phyloP scores from a whole-genome alignment of 1,140 invertebrate genomes.

The Nomia melanderi region DNA sequence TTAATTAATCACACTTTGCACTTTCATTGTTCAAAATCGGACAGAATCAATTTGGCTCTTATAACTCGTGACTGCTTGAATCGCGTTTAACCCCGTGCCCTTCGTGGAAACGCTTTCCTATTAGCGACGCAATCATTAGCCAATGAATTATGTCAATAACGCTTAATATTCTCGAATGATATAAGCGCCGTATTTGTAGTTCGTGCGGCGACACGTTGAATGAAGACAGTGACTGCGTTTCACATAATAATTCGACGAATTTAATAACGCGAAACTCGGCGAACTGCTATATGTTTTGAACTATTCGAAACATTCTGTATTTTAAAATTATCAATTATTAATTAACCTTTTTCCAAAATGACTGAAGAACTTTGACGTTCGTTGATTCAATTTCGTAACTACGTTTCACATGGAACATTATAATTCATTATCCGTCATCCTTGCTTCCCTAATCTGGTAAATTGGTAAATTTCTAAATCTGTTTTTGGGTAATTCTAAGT shows the following conservation, averaged over 20 bases:
- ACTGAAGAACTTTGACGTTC: too few relatives aligned
- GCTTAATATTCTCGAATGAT: not conserved
- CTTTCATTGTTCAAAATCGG: conserved; percentile 48
- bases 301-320: too few relatives aligned
- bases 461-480: too few relatives aligned
- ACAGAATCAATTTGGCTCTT: conserved; percentile 47
- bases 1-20: conserved; percentile 48
- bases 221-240: not conserved
- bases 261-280: too few relatives aligned
- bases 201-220: not conserved
- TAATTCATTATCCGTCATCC: too few relatives aligned
- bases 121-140: conserved; percentile 3
- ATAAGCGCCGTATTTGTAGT: not conserved
- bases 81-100: conserved; percentile 9
- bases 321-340: too few relatives aligned
- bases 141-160: conserved; percentile 11
- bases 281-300: too few relatives aligned
- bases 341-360: too few relatives aligned
- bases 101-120: not conserved
- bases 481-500: too few relatives aligned
- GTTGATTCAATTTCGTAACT: too few relatives aligned
- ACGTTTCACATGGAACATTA: too few relatives aligned
- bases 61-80: conserved; percentile 23
- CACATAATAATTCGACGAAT: not conserved
- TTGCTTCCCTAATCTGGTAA: too few relatives aligned